Base-by-base conservation (phyloP, 2,113 vertebrate genomes). In the Pseudonaja textilis region DNA sequence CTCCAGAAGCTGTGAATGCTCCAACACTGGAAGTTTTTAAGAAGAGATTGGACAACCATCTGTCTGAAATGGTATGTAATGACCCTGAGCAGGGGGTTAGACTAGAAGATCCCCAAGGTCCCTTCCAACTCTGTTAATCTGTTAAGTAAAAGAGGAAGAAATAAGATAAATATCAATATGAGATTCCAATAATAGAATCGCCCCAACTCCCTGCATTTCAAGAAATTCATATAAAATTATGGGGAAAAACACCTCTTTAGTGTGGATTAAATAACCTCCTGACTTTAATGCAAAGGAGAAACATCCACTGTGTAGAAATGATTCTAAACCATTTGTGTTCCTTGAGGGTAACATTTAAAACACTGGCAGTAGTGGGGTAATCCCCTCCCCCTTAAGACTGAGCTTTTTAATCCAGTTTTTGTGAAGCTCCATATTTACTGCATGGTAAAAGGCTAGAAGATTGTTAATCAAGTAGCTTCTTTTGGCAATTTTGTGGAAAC, bases 401-500 rank as follows among this genome's bases (percentile, higher is more conserved):
- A 89, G 47, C 54, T 55, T 34, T 89, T 89, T 85, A 92, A 89
- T 90, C 45, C 55, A 59, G 50, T 61, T 85, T 86, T 89, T 89
- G 88, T 47, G 54, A 89, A 92, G 34, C 29, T 34, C 39, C 52
- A 89, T 92, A 85, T 89, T 92, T 89, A 89, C 20, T 39, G 5
- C 50, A 23, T 86, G 42, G 18, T 85, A 47, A 85, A 85, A 59
- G 12, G 54, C 88, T 42, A 52, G 89, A 85, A n/a, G 34, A 61
- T 52, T 85, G 55, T 89, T 93, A 90, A 89, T 89, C 23, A 54
- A 93, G 55, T 59, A 23, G 88, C n/a, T 61, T 61, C 55, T 34
- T 93, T 86, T 86, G 55, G 55, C 88, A 90, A 52, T 86, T 93
- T 89, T 86, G 39, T n/a, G 26, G 50, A 93, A 81, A 25, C 18